Conservation (phyloP, 2,888 invertebrate species). For the Hyalella azteca region DNA sequence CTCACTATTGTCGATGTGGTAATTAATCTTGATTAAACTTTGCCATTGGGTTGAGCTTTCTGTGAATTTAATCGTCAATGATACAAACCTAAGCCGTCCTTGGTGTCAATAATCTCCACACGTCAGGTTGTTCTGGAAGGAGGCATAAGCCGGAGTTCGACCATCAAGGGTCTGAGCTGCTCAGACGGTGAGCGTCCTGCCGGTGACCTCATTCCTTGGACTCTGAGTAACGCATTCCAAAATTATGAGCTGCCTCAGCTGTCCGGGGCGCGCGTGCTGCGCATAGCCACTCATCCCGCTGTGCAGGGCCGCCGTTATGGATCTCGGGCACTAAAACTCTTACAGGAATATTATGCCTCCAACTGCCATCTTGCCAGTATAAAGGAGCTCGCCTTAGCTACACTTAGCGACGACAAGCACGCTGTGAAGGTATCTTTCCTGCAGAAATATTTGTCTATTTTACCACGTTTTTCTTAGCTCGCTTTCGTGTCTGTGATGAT, state of each 20-base stretch:
- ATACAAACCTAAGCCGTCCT: no score
- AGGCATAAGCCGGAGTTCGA: conserved; percentile 69
- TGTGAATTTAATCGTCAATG: no score
- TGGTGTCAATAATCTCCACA: no score
- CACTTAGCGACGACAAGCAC: conserved; percentile 62
- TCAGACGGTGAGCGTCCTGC: conserved; percentile 83
- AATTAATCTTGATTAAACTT: no score
- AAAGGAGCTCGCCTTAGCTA: conserved; percentile 66
- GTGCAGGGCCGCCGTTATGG: conserved; percentile 99
- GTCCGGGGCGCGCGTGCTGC: conserved; percentile 86
- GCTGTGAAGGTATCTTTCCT: conserved; percentile 67
- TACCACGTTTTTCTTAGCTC: no score
- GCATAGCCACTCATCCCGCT: conserved; percentile 98
- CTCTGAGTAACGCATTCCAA: conserved; percentile 93
- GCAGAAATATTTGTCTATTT: no score
- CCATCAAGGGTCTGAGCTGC: conserved; percentile 28
- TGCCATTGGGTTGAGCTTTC: no score
- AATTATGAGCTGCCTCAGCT: conserved; percentile 91
- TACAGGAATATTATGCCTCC: conserved; percentile 87
- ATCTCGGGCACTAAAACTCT: conserved; percentile 78
- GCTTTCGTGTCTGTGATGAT: no score
- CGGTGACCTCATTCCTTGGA: conserved; percentile 99
- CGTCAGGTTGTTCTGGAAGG: conserved; percentile 72
- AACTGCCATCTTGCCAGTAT: conserved; percentile 72
- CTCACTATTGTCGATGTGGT: no score